Percentiles rank a stretch among this genome's conserved stretches.
Conservation (phyloP, 1,140 invertebrate species). For the Drosophila varians region DNA sequence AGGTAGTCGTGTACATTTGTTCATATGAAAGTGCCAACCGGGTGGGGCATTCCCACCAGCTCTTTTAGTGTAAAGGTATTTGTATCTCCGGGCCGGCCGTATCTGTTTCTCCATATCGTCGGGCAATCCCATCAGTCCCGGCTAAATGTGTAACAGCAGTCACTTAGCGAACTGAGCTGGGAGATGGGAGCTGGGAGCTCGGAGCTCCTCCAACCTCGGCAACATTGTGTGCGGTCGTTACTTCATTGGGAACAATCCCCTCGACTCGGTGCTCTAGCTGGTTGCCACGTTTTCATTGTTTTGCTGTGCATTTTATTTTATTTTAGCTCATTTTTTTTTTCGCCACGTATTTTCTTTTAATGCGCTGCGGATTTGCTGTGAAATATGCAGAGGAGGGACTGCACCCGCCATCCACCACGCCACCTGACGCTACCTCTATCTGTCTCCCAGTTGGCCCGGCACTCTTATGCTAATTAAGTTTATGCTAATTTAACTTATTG, state of each 20-base stretch:
- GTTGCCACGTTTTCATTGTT: slow-evolving; percentile 63
- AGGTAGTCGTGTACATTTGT: slow-evolving; percentile 63
- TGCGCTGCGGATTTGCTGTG: slow-evolving; percentile 78
- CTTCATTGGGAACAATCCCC: slow-evolving; percentile 79
- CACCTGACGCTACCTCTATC: slow-evolving; percentile 40
- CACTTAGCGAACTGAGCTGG: slow-evolving; percentile 56
- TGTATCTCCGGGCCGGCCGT: slow-evolving; percentile 46
- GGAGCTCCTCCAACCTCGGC: neutral
- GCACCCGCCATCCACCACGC: neutral
- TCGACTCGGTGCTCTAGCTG: slow-evolving; percentile 34
- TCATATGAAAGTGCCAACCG: slow-evolving; percentile 55
- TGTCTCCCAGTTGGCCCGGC: slow-evolving; percentile 68
- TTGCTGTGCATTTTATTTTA: slow-evolving; percentile 60
- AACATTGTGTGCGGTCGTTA: slow-evolving; percentile 61
- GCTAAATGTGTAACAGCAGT: slow-evolving; percentile 74
- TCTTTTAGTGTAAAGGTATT: slow-evolving; percentile 14
- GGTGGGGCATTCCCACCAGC: slow-evolving; percentile 18
- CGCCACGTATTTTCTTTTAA: slow-evolving; percentile 79
- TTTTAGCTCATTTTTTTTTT: slow-evolving; percentile 46
- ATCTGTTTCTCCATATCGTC: slow-evolving; percentile 52
- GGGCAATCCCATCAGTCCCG: slow-evolving; percentile 67
- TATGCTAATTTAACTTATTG: slow-evolving; percentile 82
- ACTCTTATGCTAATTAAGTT: slow-evolving; percentile 82
- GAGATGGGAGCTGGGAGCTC: neutral
- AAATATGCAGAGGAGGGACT: slow-evolving; percentile 56